Conservation (phyloP, 2,113 vertebrate species). For the Heterocephalus glaber region DNA sequence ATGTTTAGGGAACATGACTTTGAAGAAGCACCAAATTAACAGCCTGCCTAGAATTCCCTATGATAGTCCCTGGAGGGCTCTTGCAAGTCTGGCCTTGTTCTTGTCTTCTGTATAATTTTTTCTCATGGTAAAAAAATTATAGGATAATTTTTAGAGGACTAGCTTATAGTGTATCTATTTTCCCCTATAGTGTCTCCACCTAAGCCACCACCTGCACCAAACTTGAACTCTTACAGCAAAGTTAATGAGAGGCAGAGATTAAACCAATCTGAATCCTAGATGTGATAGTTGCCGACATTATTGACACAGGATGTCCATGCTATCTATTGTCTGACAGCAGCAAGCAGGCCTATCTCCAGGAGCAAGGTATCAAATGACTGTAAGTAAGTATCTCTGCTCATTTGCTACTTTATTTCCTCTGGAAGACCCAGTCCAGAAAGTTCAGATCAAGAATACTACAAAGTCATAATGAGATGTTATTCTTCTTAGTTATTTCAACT, state of each 20-base stretch:
- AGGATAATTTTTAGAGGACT: background rate
- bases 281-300: background rate
- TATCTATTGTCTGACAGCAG: background rate
- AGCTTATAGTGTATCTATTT: background rate
- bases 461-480: background rate
- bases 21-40: background rate
- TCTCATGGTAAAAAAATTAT: background rate
- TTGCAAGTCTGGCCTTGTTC: background rate
- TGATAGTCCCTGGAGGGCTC: background rate
- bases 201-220: background rate
- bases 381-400: background rate
- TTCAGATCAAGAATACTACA: background rate
- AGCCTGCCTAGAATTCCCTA: background rate
- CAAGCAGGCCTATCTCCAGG: background rate
- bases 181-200: background rate
- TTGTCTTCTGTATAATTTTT: background rate
- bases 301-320: background rate
- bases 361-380: background rate
- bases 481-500: conserved; percentile 23
- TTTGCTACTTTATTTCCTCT: background rate
- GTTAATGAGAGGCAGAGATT: background rate
- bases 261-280: background rate
- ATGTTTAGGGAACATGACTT: background rate
- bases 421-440: background rate
- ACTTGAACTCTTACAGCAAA: background rate